Base-by-base conservation (phyloP, 1,140 invertebrate species). In the Pseudachorutes palmiensis region DNA sequence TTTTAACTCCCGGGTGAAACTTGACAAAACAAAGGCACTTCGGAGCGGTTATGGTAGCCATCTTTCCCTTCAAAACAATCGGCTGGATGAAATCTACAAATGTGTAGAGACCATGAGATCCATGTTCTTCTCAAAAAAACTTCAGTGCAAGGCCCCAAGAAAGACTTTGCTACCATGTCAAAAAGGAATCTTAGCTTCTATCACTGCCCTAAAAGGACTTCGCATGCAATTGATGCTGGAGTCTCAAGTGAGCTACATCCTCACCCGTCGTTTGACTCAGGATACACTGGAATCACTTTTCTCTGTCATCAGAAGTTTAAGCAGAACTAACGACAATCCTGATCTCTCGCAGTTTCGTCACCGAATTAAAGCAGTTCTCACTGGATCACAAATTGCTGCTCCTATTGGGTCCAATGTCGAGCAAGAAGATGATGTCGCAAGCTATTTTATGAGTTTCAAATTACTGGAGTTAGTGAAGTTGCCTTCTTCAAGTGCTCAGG, bases 181-280 rank as follows among this genome's bases (percentile, higher is more conserved):
- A 41, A 55, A 48, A 51, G 72, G 64, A 55, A 32, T 67, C 16
- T 24, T 72, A 22, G n/a, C 49, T 2, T 63, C 55, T 1, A 65
- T 65, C 16, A 72, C 68, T n/a, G 48, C 70, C 16, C 29, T 67
- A 0, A 16, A 24, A 5, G 45, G 24, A 48, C 75, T 48, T 60
- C 66, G 55, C 14, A 41, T 28, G 70, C 71, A 75, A 66, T 55
- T 71, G 69, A 70, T 68, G 70, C 48, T 12, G 24, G 5, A 12
- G 24, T 55, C 5, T 22, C 9, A 55, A 9, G 24, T 55, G 9
- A 55, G 51, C 5, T 55, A 55, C 51, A 55, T 55, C 5, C 51
- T 12, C 24, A 26, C 14, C 5, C 12, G 51, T 12, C 9, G 24
- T 5, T 14, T 55, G 5, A 55, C 9, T 22, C 12, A 12, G 51